A percentile compares a stretch with the other conserved stretches of the same genome.
Evolutionary conservation across 2,113 vertebrate species (phyloP).

Genomic region (human): GRCh38 chr6:14547501-14548000

Average conservation of each 20-base stretch:
- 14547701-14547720: not conserved
- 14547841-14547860: not conserved
- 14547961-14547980: not conserved
- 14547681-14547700: not conserved
- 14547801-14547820: not conserved
- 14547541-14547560: not conserved
- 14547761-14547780: constrained; percentile 27
- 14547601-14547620: not conserved
- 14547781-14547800: not conserved
- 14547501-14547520: not conserved
- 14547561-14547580: not conserved
- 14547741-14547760: not conserved
- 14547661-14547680: not conserved
- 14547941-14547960: constrained; percentile 4
- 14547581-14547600: not conserved
- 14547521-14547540: not conserved
- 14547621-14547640: not conserved
- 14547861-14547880: not conserved
- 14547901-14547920: not conserved
- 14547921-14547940: not conserved
- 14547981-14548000: not conserved
- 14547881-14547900: not conserved
- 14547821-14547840: not conserved
- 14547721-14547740: not conserved
- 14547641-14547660: not conserved